These are phyloP conservation scores for Caenorhabditis sp. DNA, from an alignment of 2,888 invertebrate genomes.

Conservation along the genomic window DNA sequence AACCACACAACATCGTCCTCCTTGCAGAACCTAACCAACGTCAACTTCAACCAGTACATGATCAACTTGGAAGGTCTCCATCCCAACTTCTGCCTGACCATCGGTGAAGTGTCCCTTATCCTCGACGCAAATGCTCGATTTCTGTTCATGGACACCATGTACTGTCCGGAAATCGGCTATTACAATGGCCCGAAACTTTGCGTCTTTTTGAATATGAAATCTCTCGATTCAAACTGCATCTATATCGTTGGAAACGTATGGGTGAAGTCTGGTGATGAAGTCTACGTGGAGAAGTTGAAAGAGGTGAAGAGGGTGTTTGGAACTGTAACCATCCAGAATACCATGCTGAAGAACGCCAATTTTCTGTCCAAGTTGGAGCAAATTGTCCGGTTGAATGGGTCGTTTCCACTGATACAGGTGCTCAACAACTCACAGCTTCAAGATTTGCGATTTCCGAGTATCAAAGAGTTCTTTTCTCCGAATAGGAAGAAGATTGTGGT, in stretches of 20 bases:
- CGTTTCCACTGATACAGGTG: neutral
- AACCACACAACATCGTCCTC: too few species aligned
- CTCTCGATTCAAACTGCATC: neutral
- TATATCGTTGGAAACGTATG: conserved; percentile 8
- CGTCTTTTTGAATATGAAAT: neutral
- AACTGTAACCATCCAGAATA: neutral
- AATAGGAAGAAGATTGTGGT: neutral
- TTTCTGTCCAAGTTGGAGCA: neutral
- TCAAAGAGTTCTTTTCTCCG: neutral
- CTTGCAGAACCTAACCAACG: neutral
- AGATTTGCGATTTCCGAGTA: neutral
- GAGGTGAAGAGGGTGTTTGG: conserved; percentile 1
- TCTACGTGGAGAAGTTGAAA: neutral
- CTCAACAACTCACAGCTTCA: neutral
- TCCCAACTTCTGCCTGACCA: conserved; percentile 30
- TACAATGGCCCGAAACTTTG: neutral
- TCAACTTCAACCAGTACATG: neutral
- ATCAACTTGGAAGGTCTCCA: conserved; percentile 15
- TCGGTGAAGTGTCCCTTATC: conserved; percentile 13
- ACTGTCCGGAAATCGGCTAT: conserved; percentile 7
- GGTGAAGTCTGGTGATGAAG: conserved; percentile 25
- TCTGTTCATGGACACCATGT: conserved; percentile 3
- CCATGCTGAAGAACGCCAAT: neutral
- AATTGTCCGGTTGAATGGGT: neutral
- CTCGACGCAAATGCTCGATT: neutral